phyloP scores from a whole-genome alignment of 2,888 invertebrate genomes.

The Suillia variegata region DNA sequence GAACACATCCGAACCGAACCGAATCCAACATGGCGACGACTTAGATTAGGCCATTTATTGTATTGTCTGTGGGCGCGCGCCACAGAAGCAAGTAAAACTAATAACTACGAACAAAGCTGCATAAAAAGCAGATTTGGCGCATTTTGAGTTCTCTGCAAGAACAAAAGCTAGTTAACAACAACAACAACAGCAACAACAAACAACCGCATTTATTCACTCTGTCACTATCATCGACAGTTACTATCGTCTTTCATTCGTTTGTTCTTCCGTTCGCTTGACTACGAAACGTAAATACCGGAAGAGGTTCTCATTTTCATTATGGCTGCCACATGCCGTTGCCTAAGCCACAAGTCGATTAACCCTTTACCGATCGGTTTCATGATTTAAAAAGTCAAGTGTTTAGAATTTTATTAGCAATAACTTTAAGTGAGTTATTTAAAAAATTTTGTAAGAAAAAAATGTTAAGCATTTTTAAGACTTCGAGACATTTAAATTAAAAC shows the following conservation, averaged over 20 bases:
- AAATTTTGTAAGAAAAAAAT: too few species aligned
- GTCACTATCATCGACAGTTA: not conserved
- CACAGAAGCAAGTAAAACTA: not conserved
- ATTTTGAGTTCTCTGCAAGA: not conserved
- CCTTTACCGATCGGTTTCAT: too few species aligned
- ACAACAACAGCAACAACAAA: not conserved
- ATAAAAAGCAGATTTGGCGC: not conserved
- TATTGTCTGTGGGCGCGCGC: not conserved
- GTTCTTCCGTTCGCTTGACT: not conserved
- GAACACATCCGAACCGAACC: too few species aligned
- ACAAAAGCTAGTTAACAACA: not conserved
- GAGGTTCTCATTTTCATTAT: conserved; percentile 10
- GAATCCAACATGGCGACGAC: too few species aligned
- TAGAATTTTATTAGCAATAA: too few species aligned
- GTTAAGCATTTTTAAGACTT: too few species aligned
- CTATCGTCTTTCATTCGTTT: conserved; percentile 4
- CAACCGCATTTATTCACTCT: not conserved
- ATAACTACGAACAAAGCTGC: not conserved
- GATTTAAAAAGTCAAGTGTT: too few species aligned
- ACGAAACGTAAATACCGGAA: conserved; percentile 8
- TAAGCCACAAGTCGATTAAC: too few species aligned
- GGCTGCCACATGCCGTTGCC: not conserved
- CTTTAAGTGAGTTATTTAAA: too few species aligned
- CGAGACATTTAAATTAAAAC: too few species aligned
- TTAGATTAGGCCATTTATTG: not conserved